Conservation (phyloP, 2,113 vertebrate genomes). For the Australoheros scitulus region DNA sequence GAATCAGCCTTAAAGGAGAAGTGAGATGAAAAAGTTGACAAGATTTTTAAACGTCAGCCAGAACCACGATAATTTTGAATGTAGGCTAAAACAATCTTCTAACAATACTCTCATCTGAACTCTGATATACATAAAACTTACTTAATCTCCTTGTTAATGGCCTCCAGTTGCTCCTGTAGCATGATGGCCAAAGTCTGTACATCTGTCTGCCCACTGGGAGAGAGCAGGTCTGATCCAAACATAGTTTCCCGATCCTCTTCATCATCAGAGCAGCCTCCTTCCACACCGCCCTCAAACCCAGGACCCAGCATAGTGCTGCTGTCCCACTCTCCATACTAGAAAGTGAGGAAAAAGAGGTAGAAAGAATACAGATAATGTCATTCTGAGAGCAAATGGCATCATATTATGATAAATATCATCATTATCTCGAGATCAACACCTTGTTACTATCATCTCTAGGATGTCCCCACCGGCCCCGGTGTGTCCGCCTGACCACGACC, state of each 20-base stretch:
- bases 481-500: conserved; percentile 83
- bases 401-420: neutral
- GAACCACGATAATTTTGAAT: neutral
- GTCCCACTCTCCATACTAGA: conserved; percentile 89
- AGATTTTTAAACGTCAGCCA: too few relatives aligned
- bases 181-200: conserved; percentile 93
- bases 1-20: conserved; percentile 83
- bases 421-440: conserved; percentile 65
- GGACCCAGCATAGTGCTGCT: conserved; percentile 78
- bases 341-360: neutral
- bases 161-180: conserved; percentile 93
- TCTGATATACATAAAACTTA: conserved; percentile 60
- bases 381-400: neutral
- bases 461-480: conserved; percentile 86
- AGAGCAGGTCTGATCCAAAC: conserved; percentile 89
- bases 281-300: conserved; percentile 85
- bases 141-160: conserved; percentile 96
- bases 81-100: neutral
- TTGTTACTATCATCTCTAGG: conserved; percentile 85
- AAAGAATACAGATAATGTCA: neutral
- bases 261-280: conserved; percentile 86
- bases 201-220: conserved; percentile 91
- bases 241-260: conserved; percentile 88
- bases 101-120: neutral
- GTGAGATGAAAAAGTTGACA: neutral